phyloP scores from a whole-genome alignment of 1,140 invertebrate species.

The Scaptomyza montana region DNA sequence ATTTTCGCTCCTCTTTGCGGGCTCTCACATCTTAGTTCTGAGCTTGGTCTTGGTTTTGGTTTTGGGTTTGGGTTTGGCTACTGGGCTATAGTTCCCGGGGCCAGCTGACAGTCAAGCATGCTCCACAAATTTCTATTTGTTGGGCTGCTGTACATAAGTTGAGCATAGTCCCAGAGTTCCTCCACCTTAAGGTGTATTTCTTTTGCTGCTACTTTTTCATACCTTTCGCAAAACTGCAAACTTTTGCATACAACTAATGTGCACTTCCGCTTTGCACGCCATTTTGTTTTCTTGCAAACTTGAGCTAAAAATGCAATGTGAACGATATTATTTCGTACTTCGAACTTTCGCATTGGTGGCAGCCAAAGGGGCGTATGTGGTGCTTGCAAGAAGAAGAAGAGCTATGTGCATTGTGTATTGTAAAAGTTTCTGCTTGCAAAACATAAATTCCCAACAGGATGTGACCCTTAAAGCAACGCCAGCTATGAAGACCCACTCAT shows the following conservation, averaged over 20 bases:
- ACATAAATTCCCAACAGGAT: slow-evolving; percentile 47
- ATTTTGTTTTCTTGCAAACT: slow-evolving; percentile 70
- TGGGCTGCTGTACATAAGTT: slow-evolving; percentile 51
- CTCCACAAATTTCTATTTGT: slow-evolving; percentile 75
- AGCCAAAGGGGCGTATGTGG: slow-evolving; percentile 6
- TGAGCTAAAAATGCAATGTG: slow-evolving; percentile 70
- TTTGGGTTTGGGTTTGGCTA: slow-evolving; percentile 37
- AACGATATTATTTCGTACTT: slow-evolving; percentile 74
- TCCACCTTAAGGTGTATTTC: slow-evolving; percentile 9
- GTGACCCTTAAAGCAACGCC: slow-evolving; percentile 23
- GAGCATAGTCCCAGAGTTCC: background rate
- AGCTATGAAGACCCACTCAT: background rate
- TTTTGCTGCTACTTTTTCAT: slow-evolving; percentile 50
- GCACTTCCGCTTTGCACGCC: slow-evolving; percentile 74
- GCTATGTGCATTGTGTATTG: slow-evolving; percentile 42
- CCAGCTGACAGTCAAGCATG: slow-evolving; percentile 62
- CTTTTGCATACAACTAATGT: slow-evolving; percentile 79
- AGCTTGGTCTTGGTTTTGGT: no score
- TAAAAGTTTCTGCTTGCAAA: slow-evolving; percentile 32
- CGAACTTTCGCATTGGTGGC: slow-evolving; percentile 57
- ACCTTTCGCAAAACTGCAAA: slow-evolving; percentile 55
- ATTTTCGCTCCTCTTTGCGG: slow-evolving; percentile 66
- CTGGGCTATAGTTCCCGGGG: slow-evolving; percentile 49
- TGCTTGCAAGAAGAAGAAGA: slow-evolving; percentile 7
- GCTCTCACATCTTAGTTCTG: slow-evolving; percentile 38